Conservation (phyloP, 2,888 invertebrate genomes). For the Rhopalosiphum nymphaeae region DNA sequence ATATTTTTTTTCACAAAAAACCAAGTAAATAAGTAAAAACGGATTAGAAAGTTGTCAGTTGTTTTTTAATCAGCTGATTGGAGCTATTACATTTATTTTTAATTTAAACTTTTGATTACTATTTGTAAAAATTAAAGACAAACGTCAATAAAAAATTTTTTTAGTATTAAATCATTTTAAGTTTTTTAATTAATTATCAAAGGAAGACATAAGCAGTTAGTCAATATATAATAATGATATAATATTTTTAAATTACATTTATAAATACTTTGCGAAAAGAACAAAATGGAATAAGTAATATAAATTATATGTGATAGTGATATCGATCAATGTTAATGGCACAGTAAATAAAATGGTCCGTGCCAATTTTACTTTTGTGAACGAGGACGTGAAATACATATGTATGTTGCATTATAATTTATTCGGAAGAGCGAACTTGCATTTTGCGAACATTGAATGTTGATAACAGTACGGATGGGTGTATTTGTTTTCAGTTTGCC, state of each 20-base stretch:
- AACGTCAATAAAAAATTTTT: background rate
- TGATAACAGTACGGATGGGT: background rate
- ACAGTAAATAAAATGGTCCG: conserved; percentile 13
- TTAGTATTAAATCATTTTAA: background rate
- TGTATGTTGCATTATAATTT: background rate
- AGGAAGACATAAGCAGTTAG: background rate
- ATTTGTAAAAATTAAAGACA: background rate
- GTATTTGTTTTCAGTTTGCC: background rate
- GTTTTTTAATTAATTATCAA: background rate
- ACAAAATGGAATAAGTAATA: background rate
- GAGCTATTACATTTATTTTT: background rate
- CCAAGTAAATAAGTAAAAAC: background rate
- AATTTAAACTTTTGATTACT: background rate
- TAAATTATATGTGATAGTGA: background rate
- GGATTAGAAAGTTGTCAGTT: background rate
- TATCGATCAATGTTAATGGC: conserved; percentile 47
- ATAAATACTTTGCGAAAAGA: background rate
- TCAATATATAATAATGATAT: background rate
- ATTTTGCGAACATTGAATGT: background rate
- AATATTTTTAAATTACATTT: background rate
- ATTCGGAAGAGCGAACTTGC: conserved; percentile 7
- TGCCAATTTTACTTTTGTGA: conserved; percentile 26
- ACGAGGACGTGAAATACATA: conserved; percentile 19
- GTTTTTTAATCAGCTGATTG: background rate
- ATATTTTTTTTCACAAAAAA: background rate